Conservation (phyloP, 1,140 invertebrate genomes). For the Bombus huntii region DNA sequence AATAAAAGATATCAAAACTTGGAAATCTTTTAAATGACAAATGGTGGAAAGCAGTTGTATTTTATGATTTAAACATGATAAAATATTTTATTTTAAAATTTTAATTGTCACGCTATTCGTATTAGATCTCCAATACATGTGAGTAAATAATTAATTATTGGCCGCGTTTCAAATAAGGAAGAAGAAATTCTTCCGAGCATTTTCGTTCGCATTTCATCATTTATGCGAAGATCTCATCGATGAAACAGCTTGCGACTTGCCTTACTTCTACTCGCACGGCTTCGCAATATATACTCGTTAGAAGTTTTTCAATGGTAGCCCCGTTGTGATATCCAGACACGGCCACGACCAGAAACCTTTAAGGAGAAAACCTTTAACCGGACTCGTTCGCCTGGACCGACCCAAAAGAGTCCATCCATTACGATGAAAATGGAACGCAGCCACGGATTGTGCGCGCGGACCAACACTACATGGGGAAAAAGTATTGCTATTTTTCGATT, state of each 20-base stretch:
- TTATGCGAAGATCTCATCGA: conserved; percentile 35
- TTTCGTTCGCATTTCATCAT: conserved; percentile 36
- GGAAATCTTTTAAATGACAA: neutral
- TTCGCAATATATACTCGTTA: conserved; percentile 40
- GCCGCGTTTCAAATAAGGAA: neutral
- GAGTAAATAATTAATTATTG: neutral
- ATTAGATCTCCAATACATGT: neutral
- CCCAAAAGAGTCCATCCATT: conserved; percentile 66
- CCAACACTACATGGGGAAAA: conserved; percentile 15
- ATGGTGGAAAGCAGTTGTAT: too few species aligned
- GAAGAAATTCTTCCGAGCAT: conserved; percentile 15
- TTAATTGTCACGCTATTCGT: neutral
- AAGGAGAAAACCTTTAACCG: conserved; percentile 66
- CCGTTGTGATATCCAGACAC: conserved; percentile 49
- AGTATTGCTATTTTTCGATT: conserved; percentile 3
- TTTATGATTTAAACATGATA: neutral
- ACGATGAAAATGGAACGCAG: conserved; percentile 63
- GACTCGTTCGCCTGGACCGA: conserved; percentile 50
- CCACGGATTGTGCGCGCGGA: conserved; percentile 6
- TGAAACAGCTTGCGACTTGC: conserved; percentile 11
- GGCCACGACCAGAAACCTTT: conserved; percentile 59
- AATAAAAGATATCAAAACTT: neutral
- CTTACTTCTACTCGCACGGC: conserved; percentile 31
- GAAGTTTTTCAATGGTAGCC: conserved; percentile 28
- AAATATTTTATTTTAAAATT: neutral